These are phyloP conservation scores for Imbricaverruca yamaguchii DNA, from an alignment of 2,888 invertebrate genomes.

Conservation along the genomic window DNA sequence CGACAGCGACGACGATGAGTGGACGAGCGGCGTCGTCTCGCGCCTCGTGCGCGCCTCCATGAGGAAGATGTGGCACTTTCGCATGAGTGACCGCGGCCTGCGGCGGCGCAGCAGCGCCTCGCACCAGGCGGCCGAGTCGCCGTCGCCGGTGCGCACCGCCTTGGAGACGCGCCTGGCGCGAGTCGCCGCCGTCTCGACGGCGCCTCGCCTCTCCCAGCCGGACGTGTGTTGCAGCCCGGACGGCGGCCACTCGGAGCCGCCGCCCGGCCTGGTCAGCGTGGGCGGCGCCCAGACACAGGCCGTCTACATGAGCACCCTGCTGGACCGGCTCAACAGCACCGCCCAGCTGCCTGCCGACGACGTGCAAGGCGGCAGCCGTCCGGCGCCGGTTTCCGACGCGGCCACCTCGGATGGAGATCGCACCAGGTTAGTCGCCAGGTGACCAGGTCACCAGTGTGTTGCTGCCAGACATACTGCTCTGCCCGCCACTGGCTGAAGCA, in stretches of 20 bases:
- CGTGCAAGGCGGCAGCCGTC: not conserved
- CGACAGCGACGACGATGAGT: not conserved
- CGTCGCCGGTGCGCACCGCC: not conserved
- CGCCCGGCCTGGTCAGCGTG: not conserved
- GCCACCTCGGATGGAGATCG: not conserved
- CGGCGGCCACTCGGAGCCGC: not conserved
- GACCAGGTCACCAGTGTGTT: no score
- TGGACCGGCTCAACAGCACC: slow-evolving; percentile 7
- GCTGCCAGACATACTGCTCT: no score
- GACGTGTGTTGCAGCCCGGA: not conserved
- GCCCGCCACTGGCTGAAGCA: no score
- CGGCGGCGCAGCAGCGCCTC: slow-evolving; percentile 13
- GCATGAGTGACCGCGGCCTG: slow-evolving; percentile 41
- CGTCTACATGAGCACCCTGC: slow-evolving; percentile 14
- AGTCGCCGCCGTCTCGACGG: not conserved
- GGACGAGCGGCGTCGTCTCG: not conserved
- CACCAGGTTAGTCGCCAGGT: not conserved
- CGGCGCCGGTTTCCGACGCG: not conserved
- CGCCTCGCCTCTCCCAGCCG: not conserved
- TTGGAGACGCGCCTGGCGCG: not conserved
- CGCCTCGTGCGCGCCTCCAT: slow-evolving; percentile 48
- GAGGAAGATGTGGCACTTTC: slow-evolving; percentile 49
- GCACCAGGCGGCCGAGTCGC: slow-evolving; percentile 4
- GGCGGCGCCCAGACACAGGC: not conserved
- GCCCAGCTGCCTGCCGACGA: not conserved